These are phyloP conservation scores for Datnioides undecimradiatus DNA, from an alignment of 2,113 vertebrate genomes.

Conservation along the genomic window DNA sequence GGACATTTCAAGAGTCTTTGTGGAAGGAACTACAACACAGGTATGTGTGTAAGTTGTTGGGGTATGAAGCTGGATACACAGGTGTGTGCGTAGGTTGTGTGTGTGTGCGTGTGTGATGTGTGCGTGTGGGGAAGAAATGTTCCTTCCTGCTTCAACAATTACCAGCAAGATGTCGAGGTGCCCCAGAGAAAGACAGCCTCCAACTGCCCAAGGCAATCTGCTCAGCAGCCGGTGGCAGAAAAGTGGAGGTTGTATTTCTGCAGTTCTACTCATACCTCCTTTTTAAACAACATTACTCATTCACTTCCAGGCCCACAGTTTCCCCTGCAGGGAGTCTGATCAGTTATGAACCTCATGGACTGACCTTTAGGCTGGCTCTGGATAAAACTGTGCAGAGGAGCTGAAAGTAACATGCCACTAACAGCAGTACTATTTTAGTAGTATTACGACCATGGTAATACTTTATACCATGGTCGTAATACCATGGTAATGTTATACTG, in stretches of 20 bases:
- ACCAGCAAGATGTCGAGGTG: background rate
- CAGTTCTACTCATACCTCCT: background rate
- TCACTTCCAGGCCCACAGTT: background rate
- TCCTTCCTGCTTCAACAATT: background rate
- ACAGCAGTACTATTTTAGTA: background rate
- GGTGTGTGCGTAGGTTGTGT: background rate
- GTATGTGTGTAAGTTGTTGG: background rate
- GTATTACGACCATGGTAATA: background rate
- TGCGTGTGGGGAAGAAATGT: background rate
- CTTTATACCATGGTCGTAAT: no score
- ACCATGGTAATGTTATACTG: no score
- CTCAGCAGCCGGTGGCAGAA: background rate
- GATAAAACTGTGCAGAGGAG: background rate
- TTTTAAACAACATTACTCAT: background rate
- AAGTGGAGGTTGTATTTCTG: background rate
- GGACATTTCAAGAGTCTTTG: background rate
- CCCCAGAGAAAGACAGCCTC: background rate
- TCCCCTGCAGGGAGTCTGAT: slow-evolving; percentile 14
- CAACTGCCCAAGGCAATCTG: background rate
- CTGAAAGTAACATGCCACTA: background rate
- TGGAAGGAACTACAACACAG: background rate
- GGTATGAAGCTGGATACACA: background rate
- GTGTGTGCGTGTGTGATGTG: background rate
- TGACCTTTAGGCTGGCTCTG: no score
- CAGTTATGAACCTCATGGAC: background rate